Base-by-base conservation (phyloP, 2,113 vertebrate species). In the Cavia porcellus region DNA sequence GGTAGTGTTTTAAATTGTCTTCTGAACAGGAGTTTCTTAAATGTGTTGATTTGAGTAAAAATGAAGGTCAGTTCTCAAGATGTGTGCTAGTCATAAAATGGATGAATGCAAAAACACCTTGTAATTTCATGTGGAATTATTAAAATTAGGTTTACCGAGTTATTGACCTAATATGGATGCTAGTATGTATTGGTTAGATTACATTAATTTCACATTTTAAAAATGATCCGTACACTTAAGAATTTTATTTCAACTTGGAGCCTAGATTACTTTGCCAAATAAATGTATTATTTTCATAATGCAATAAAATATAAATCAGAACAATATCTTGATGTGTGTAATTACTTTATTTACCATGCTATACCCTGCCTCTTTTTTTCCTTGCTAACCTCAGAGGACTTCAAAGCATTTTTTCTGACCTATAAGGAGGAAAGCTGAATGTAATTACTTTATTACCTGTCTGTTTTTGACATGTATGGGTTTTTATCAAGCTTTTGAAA, bases 211-310 rank as follows among this genome's bases (percentile, higher is more conserved):
- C 96, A 97, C 97, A 86, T 97, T 97, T 89, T 55, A 96, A 96
- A 93, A 96, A 72, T 70, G 72, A 95, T 86, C 50, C 94, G 42
- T 97, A 92, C 85, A 98, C 90, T 96, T 96, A 85, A 96, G 96
- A 90, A 80, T 96, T 96, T 97, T 97, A 96, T 96, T 97, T 97
- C 94, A 96, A 95, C 88, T 93, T 98, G 98, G 85, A 98, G 95
- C 74, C 96, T 97, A 98, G 98, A 96, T 97, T 97, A 97, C 97
- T 97, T 98, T 98, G 98, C 97, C 96, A 98, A 98, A 97, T 97
- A 97, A 97, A 97, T 97, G 97, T 98, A 94, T 97, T 98, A 97
- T 98, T 98, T 98, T 98, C 97, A 83, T 98, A 98, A 97, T 97
- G 96, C 97, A 98, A 98, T 98, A 98, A 98, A 98, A 95, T 97